Conservation (phyloP, 1,140 invertebrate species). For the Solen grandis region DNA sequence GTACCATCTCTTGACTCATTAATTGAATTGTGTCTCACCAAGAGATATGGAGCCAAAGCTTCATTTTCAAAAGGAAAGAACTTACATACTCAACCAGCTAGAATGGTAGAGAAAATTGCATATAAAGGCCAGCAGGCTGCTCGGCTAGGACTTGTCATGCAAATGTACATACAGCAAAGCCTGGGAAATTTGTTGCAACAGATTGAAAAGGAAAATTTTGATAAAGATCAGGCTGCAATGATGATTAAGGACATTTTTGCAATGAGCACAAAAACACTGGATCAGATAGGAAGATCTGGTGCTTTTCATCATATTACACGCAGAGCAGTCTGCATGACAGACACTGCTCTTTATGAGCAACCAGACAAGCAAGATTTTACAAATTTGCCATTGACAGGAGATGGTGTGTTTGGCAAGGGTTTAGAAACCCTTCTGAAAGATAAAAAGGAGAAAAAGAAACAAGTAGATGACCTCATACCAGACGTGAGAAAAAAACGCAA, state of each 20-base stretch:
- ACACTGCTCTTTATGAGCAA: slow-evolving; percentile 10
- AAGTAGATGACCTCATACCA: slow-evolving; percentile 28
- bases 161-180: slow-evolving; percentile 6
- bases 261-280: slow-evolving; percentile 27
- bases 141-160: no score
- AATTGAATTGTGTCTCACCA: no score
- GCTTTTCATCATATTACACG: no score
- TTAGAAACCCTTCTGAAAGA: slow-evolving; percentile 20
- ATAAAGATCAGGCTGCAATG: neutral
- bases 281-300: slow-evolving; percentile 21
- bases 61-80: no score
- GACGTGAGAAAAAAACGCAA: slow-evolving; percentile 15
- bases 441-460: slow-evolving; percentile 28
- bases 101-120: neutral
- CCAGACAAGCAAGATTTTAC: slow-evolving; percentile 1
- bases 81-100: no score
- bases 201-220: neutral
- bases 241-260: slow-evolving; percentile 19
- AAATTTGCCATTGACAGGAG: no score
- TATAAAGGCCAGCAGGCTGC: slow-evolving; percentile 13
- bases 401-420: slow-evolving; percentile 34
- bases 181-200: neutral
- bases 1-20: no score
- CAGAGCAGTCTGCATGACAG: neutral
- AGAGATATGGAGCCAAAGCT: no score